phyloP scores from a whole-genome alignment of 2,797 vertebrate species.

The Alca torda region DNA sequence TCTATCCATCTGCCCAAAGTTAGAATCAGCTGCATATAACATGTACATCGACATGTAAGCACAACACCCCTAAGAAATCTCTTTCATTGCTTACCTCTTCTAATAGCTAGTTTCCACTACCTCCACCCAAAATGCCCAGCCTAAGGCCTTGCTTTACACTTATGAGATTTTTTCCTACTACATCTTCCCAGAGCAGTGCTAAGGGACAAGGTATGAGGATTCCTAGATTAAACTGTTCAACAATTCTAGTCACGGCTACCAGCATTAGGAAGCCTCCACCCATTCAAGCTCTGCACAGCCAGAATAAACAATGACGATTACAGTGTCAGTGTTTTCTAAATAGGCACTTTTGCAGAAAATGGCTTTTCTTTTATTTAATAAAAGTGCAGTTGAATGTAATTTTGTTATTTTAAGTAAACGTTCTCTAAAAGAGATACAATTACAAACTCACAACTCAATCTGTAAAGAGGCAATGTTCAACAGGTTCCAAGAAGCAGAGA shows the following conservation, averaged over 20 bases:
- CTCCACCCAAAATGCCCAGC: background rate
- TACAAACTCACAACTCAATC: slow-evolving; percentile 9
- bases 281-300: background rate
- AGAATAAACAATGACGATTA: background rate
- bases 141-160: background rate
- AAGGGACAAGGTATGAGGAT: background rate
- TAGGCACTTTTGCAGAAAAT: slow-evolving; percentile 6
- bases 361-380: slow-evolving; percentile 49
- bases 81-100: background rate
- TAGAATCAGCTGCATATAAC: background rate
- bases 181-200: background rate
- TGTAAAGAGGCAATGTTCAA: background rate
- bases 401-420: slow-evolving; percentile 46
- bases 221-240: background rate
- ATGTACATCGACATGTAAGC: too few species aligned
- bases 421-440: slow-evolving; percentile 24
- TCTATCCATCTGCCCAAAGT: background rate
- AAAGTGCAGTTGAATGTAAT: slow-evolving; percentile 1
- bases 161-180: background rate
- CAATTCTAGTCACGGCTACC: background rate
- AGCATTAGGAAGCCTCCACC: background rate
- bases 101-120: background rate
- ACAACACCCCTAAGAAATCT: background rate
- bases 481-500: background rate
- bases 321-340: background rate